Evolutionary conservation across 53 echinoderm and acorn worm genomes (phyloP).

Genomic region (Echinarachnius parma): DNA sequence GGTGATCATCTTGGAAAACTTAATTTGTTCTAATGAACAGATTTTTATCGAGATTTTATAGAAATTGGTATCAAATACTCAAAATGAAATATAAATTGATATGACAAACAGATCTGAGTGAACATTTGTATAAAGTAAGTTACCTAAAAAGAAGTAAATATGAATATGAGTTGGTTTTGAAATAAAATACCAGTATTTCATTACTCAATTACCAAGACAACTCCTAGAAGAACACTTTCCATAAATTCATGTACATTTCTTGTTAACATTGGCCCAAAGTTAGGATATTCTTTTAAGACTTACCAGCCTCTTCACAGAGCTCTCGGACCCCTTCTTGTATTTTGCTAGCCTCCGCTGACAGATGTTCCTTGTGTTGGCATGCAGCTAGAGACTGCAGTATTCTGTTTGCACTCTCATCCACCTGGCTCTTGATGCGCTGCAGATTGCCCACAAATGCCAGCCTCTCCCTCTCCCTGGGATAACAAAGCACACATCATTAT

Average conservation of each 20-base stretch:
- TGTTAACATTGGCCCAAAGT: not conserved
- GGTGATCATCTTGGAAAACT: too few relatives aligned
- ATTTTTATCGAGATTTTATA: too few relatives aligned
- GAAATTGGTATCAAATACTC: too few relatives aligned
- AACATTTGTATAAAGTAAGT: too few relatives aligned
- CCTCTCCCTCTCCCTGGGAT: conserved; percentile 52
- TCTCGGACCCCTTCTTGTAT: conserved; percentile 41
- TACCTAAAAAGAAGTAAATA: too few relatives aligned
- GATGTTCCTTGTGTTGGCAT: conserved; percentile 67
- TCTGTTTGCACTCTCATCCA: conserved; percentile 57
- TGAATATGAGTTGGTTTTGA: too few relatives aligned
- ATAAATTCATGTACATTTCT: not conserved
- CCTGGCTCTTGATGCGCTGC: conserved; percentile 63
- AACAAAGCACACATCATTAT: not conserved
- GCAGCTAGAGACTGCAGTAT: conserved; percentile 44
- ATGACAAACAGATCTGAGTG: too few relatives aligned
- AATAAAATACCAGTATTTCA: not conserved
- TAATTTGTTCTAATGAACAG: too few relatives aligned
- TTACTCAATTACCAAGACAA: not conserved
- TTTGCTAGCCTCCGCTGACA: conserved; percentile 44
- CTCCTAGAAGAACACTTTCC: too few relatives aligned
- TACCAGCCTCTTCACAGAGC: conserved; percentile 61
- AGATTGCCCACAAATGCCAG: conserved; percentile 61
- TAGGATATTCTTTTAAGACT: conserved; percentile 20
- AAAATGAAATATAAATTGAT: not conserved